These are phyloP conservation scores for Sarcophaga caerulescens DNA, from an alignment of 2,888 invertebrate species.

Conservation along the genomic window DNA sequence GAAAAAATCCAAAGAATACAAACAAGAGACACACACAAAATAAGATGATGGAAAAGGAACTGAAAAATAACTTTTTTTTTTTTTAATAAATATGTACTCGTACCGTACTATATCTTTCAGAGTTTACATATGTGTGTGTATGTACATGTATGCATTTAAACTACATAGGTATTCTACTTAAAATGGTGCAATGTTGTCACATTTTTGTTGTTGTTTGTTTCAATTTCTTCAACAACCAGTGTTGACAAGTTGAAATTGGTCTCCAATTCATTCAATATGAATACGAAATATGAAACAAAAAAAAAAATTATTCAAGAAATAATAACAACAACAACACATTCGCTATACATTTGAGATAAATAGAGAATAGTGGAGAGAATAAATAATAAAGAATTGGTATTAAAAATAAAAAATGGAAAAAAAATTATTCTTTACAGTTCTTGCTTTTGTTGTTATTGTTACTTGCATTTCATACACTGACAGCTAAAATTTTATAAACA, in stretches of 20 bases:
- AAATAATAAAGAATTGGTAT: too few species aligned
- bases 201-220: conserved; percentile 40
- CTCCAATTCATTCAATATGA: conserved; percentile 38
- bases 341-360: too few species aligned
- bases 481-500: too few species aligned
- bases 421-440: too few species aligned
- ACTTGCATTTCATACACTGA: too few species aligned
- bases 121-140: neutral
- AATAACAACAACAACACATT: too few species aligned
- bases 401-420: too few species aligned
- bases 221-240: conserved; percentile 45
- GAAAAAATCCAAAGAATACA: neutral
- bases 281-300: conserved; percentile 36
- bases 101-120: neutral
- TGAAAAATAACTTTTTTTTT: neutral
- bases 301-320: too few species aligned
- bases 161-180: neutral
- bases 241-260: conserved; percentile 65
- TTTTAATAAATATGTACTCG: conserved; percentile 9
- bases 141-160: neutral
- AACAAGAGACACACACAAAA: neutral
- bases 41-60: neutral
- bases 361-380: too few species aligned
- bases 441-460: too few species aligned
- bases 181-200: conserved; percentile 66